Evolutionary conservation across 2,888 invertebrate species (phyloP), one percentile per base, ranked within the genome.

Genomic region (Drosophila nr. perissopoda): DNA sequence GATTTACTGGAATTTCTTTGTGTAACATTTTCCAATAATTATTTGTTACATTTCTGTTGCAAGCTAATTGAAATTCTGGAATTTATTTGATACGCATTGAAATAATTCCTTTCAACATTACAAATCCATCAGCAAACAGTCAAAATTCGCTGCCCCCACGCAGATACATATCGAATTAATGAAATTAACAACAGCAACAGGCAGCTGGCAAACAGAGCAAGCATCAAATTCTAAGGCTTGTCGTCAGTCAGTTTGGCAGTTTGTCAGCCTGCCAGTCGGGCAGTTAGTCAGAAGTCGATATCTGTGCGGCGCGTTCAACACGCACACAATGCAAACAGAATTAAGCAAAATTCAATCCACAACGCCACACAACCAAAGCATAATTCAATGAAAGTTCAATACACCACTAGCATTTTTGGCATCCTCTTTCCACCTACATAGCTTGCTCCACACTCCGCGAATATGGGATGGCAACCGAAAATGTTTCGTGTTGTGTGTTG

Each of bases 341-440:
- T 74, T 76, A 70, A 64, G 54, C 67, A 51, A 70, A 79, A 61
- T 67, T 70, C 64, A 59, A 68, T 64, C 64, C 72, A 67, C 64
- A 69, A 49, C 48, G 62, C 33, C 21, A 27, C 56, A n/a, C 29
- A 51, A 42, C 74, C 69, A 53, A 74, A 72, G 58, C 79, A 79
- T 79, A 79, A 79, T 79, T 70, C 72, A 65, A 79, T 72, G 65
- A 63, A 72, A 66, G 78, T 79, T 78, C 78, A 79, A 75, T 78
- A 71, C 46, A 68, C 62, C 54, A 64, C 21, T 31, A 48, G 38
- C 34, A 38, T 48, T 16, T 18, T 18, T 36, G 13, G 33, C 10
- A 33, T 10, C 31, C 13, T 29, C n/a, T 25, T 31, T 34, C 16
- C 31, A 33, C 25, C n/a, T 1, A n/a, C n/a, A n/a, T n/a, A 38